Conservation (phyloP, 2,797 vertebrate genomes). For the Pipistrellus nathusii region DNA sequence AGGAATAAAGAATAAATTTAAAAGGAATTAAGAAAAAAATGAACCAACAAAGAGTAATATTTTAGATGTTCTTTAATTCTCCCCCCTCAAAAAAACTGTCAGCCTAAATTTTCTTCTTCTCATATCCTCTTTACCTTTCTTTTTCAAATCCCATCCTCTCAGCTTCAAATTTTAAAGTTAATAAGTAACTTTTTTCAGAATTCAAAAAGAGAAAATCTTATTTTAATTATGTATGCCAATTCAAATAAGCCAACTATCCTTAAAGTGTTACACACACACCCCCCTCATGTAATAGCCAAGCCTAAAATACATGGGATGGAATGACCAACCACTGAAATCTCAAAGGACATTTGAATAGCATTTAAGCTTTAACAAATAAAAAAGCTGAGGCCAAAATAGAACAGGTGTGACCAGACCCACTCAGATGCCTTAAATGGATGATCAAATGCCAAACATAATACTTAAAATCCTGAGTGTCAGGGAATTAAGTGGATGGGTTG, state of each 20-base stretch:
- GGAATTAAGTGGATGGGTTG: constrained; percentile 17
- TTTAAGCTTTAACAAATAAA: constrained; percentile 54
- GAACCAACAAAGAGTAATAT: constrained; percentile 30
- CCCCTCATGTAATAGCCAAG: neutral
- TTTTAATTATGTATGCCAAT: constrained; percentile 51
- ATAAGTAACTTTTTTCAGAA: constrained; percentile 55
- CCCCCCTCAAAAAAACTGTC: constrained; percentile 25
- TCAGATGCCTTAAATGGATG: constrained; percentile 42
- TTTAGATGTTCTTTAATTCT: constrained; percentile 52
- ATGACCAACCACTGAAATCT: constrained; percentile 45
- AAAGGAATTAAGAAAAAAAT: constrained; percentile 59
- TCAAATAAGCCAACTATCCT: constrained; percentile 32
- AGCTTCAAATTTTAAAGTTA: constrained; percentile 26
- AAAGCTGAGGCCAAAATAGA: constrained; percentile 52
- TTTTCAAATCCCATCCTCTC: constrained; percentile 31
- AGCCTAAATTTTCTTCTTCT: constrained; percentile 33
- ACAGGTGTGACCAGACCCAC: constrained; percentile 28
- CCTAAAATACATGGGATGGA: neutral
- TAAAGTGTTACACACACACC: neutral
- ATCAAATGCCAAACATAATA: constrained; percentile 27
- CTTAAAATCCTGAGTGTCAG: constrained; percentile 32
- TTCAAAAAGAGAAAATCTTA: constrained; percentile 41
- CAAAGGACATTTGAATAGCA: neutral
- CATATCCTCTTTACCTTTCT: neutral
- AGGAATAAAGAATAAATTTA: constrained; percentile 54